Conservation (phyloP, 2,113 vertebrate species). For the Engystomops pustulosus region DNA sequence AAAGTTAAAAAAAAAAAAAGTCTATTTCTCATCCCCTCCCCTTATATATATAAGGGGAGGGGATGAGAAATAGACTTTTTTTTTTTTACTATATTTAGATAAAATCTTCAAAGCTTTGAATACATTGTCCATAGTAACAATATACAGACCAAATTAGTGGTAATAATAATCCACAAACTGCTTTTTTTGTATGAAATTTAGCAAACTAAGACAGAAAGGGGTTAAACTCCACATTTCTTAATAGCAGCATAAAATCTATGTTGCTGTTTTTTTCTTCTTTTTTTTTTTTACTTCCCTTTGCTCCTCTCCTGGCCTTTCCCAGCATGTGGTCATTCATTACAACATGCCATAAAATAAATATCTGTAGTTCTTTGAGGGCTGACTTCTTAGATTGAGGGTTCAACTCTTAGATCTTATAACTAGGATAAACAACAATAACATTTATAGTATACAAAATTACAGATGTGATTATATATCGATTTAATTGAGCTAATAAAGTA, state of each 20-base stretch:
- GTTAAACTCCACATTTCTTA: conserved; percentile 4
- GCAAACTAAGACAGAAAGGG: not conserved
- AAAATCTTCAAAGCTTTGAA: not conserved
- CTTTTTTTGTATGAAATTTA: not conserved
- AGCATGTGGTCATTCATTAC: conserved; percentile 20
- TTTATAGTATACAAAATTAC: not conserved
- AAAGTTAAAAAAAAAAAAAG: too few relatives aligned
- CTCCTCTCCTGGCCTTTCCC: not conserved
- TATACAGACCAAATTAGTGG: too few relatives aligned
- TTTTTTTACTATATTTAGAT: too few relatives aligned
- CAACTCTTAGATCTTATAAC: not conserved
- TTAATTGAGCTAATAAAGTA: not conserved
- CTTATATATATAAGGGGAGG: too few relatives aligned
- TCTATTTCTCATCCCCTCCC: too few relatives aligned
- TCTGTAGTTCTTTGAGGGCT: not conserved
- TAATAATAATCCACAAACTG: too few relatives aligned
- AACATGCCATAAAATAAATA: not conserved
- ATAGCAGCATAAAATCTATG: too few relatives aligned
- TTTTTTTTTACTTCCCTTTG: not conserved
- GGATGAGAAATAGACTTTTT: too few relatives aligned
- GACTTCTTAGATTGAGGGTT: not conserved
- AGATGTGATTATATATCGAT: not conserved
- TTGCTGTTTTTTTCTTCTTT: too few relatives aligned
- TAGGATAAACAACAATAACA: not conserved
- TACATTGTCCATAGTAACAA: not conserved